A percentile compares a stretch with the other conserved stretches of the same genome.
phyloP scores from a whole-genome alignment of 2,797 vertebrate genomes.

The Chelon labrosus region DNA sequence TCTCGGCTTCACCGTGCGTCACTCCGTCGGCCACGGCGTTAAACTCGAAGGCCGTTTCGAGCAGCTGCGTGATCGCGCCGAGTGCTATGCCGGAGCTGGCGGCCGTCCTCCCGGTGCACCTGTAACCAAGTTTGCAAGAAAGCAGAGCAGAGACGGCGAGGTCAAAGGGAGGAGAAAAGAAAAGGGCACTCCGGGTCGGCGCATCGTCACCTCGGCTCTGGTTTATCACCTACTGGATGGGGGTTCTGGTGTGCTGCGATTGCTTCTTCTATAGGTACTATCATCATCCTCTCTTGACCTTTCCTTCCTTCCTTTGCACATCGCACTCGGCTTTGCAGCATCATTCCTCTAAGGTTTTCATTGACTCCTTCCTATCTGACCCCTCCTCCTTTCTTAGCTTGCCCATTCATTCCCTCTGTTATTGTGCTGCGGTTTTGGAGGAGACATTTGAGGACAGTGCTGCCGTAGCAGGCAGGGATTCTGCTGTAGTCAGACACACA shows the following conservation, averaged over 20 bases:
- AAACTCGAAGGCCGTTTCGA: conserved; percentile 19
- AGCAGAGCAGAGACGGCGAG: conserved; percentile 41
- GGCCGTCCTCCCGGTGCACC: conserved; percentile 65
- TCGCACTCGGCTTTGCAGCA: conserved; percentile 3
- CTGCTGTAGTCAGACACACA: conserved; percentile 70
- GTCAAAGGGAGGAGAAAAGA: conserved; percentile 27
- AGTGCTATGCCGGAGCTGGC: conserved; percentile 58
- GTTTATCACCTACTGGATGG: conserved; percentile 79
- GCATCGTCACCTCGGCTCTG: conserved; percentile 56
- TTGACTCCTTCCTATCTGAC: conserved; percentile 9
- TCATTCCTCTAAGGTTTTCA: background rate
- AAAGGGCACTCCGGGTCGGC: conserved; percentile 44
- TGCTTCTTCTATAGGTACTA: conserved; percentile 92
- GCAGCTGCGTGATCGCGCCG: conserved; percentile 22
- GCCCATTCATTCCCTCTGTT: conserved; percentile 49
- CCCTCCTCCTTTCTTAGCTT: background rate
- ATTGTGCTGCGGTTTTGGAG: conserved; percentile 63
- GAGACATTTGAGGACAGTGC: conserved; percentile 78
- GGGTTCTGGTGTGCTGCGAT: conserved; percentile 89
- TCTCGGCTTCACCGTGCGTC: background rate
- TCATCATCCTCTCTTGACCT: conserved; percentile 9
- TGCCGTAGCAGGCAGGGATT: conserved; percentile 72
- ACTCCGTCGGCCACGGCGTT: background rate
- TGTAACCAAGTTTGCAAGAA: conserved; percentile 65
- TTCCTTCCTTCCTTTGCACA: conserved; percentile 5